Conservation (phyloP, 2,888 invertebrate species). For the Chrysotoxum bicinctum region DNA sequence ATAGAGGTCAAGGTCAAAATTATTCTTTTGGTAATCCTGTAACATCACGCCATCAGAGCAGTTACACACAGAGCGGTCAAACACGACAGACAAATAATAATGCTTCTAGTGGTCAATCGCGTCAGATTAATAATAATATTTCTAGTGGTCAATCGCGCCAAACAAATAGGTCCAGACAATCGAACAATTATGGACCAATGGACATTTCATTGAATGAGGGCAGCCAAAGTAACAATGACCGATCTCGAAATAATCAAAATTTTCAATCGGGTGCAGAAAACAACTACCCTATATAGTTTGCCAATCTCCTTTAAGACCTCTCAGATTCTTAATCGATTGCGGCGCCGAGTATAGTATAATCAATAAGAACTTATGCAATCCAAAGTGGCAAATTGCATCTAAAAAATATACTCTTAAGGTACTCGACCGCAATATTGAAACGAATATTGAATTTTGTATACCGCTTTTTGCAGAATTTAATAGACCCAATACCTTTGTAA, state of each 20-base stretch:
- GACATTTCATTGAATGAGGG: conserved; percentile 5
- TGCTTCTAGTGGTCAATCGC: neutral
- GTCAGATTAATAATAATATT: neutral
- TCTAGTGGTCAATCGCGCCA: neutral
- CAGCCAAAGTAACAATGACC: neutral
- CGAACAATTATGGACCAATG: neutral
- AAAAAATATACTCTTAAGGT: too few species aligned
- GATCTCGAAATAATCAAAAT: neutral
- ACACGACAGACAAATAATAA: too few species aligned
- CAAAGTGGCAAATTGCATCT: neutral
- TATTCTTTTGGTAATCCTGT: too few species aligned
- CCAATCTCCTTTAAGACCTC: neutral
- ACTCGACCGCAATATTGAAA: too few species aligned
- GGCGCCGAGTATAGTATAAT: too few species aligned
- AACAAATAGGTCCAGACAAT: neutral
- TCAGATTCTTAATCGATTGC: neutral
- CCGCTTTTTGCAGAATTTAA: too few species aligned
- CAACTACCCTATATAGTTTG: conserved; percentile 13
- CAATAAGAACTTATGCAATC: neutral
- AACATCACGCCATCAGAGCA: too few species aligned
- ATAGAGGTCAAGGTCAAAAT: too few species aligned
- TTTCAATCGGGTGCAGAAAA: neutral
- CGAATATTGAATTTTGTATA: too few species aligned
- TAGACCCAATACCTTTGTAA: too few species aligned
- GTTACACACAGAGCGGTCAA: too few species aligned